phyloP scores from a whole-genome alignment of 2,888 invertebrate genomes.

The Anoncus sp. region DNA sequence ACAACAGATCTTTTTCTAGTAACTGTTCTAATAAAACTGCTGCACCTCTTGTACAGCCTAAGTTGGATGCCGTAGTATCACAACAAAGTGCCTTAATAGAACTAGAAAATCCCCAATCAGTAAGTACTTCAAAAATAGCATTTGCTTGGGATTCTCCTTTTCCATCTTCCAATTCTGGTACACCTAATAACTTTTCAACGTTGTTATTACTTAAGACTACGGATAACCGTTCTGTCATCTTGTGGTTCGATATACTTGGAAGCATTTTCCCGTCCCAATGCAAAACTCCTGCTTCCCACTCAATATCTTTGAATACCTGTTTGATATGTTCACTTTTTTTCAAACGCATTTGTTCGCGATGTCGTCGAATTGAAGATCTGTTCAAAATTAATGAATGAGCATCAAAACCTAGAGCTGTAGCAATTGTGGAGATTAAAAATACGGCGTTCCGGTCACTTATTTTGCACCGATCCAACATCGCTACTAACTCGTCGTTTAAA shows the following conservation, averaged over 20 bases:
- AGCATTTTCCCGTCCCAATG: conserved; percentile 46
- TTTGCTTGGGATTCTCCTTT: conserved; percentile 7
- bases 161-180: conserved; percentile 18
- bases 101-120: conserved; percentile 27
- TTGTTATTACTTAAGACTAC: conserved; percentile 11
- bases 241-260: neutral
- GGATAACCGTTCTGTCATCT: conserved; percentile 10
- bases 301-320: neutral
- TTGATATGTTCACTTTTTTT: neutral
- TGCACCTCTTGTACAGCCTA: conserved; percentile 26
- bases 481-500: neutral
- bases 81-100: conserved; percentile 22
- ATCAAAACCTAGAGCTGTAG: no score
- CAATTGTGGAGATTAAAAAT: no score
- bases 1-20: conserved; percentile 39
- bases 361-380: neutral
- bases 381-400: neutral
- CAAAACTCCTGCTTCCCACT: neutral
- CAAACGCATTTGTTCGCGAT: neutral
- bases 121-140: conserved; percentile 20
- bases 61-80: conserved; percentile 36
- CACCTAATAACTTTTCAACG: conserved; percentile 28
- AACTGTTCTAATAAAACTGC: conserved; percentile 33
- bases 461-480: no score
- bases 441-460: no score